These are phyloP conservation scores for Anolis carolinensis DNA, from an alignment of 2,113 vertebrate species.

Conservation along the genomic window DNA sequence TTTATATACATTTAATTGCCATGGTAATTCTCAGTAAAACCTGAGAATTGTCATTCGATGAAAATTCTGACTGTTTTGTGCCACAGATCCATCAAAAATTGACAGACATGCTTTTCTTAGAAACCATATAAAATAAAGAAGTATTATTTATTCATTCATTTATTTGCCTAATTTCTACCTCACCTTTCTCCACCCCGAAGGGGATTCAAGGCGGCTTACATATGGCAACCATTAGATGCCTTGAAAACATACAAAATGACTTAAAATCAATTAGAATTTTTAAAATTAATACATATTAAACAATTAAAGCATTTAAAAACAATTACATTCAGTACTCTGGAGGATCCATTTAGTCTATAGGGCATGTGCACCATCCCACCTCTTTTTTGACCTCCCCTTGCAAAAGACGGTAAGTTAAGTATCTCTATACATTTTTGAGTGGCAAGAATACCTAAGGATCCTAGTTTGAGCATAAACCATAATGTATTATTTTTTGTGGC, in stretches of 20 bases:
- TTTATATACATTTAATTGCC: not conserved
- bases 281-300: too few relatives aligned
- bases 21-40: not conserved
- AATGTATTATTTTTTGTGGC: constrained; percentile 1
- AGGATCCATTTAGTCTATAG: too few relatives aligned
- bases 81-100: too few relatives aligned
- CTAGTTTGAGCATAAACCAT: not conserved
- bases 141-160: not conserved
- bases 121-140: not conserved
- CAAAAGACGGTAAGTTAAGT: not conserved
- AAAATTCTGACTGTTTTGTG: not conserved
- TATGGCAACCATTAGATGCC: too few relatives aligned
- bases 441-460: not conserved
- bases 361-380: not conserved
- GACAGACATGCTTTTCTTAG: not conserved
- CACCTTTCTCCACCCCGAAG: too few relatives aligned
- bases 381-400: not conserved
- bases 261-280: too few relatives aligned
- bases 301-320: too few relatives aligned
- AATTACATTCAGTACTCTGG: too few relatives aligned
- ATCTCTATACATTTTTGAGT: not conserved
- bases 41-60: not conserved
- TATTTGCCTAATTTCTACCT: too few relatives aligned
- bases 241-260: too few relatives aligned
- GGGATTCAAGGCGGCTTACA: too few relatives aligned